Evolutionary conservation across 1,140 invertebrate species (phyloP).

Genomic region (Neuroterus valhalla): DNA sequence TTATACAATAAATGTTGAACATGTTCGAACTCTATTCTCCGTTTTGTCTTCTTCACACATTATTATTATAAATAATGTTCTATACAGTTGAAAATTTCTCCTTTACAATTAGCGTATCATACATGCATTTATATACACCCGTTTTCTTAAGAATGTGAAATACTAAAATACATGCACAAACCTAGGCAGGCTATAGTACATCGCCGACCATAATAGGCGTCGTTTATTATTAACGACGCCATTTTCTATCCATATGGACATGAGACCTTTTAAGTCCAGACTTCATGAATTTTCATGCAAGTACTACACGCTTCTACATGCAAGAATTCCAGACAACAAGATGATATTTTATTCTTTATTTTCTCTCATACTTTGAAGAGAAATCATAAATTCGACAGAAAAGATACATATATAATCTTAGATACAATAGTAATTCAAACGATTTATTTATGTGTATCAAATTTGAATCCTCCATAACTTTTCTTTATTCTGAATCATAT

Average conservation of each 20-base stretch:
- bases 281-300: conserved; percentile 72
- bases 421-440: too few relatives aligned
- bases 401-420: too few relatives aligned
- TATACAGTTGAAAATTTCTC: neutral
- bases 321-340: neutral
- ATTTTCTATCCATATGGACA: conserved; percentile 72
- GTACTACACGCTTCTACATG: conserved; percentile 36
- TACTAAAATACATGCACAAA: neutral
- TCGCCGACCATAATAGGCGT: conserved; percentile 66
- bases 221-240: conserved; percentile 75
- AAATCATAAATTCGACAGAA: neutral
- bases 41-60: neutral
- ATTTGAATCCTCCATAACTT: too few relatives aligned
- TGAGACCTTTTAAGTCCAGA: conserved; percentile 64
- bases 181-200: conserved; percentile 36
- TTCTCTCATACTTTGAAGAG: conserved; percentile 35
- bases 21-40: neutral
- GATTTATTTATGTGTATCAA: too few relatives aligned
- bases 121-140: neutral
- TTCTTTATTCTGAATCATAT: too few relatives aligned
- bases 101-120: neutral
- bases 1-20: too few relatives aligned
- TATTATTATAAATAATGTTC: neutral
- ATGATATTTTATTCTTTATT: conserved; percentile 19
- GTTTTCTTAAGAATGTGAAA: neutral